phyloP scores from a whole-genome alignment of 1,140 invertebrate species.

The Drosophila bocqueti region DNA sequence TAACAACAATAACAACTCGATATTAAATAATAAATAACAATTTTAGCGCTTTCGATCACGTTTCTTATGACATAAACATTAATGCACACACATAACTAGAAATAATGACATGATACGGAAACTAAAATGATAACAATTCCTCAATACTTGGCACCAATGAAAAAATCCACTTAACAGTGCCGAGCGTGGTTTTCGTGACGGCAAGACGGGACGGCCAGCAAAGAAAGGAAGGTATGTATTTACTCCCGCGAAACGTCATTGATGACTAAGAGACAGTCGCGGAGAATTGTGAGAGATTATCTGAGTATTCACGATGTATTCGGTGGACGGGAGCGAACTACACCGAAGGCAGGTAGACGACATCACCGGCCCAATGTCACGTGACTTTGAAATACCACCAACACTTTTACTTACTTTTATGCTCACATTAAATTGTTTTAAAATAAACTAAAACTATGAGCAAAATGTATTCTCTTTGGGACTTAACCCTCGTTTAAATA shows the following conservation, averaged over 20 bases:
- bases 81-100: constrained; percentile 24
- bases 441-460: neutral
- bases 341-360: constrained; percentile 37
- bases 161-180: constrained; percentile 30
- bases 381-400: neutral
- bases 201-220: neutral
- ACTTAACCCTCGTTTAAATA: neutral
- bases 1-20: constrained; percentile 29
- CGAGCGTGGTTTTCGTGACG: constrained; percentile 15
- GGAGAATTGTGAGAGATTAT: constrained; percentile 11
- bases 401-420: neutral
- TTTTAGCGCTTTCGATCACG: constrained; percentile 24
- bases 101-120: constrained; percentile 3
- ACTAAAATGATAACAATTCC: constrained; percentile 18
- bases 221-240: constrained; percentile 10
- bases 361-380: neutral
- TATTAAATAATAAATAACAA: constrained; percentile 26
- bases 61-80: constrained; percentile 11
- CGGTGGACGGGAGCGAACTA: constrained; percentile 33
- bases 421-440: neutral
- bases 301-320: constrained; percentile 38
- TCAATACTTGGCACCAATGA: neutral
- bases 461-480: neutral
- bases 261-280: constrained; percentile 63
- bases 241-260: constrained; percentile 64